phyloP scores from a whole-genome alignment of 2,113 vertebrate genomes.

The Epinephelus cyanopodus region DNA sequence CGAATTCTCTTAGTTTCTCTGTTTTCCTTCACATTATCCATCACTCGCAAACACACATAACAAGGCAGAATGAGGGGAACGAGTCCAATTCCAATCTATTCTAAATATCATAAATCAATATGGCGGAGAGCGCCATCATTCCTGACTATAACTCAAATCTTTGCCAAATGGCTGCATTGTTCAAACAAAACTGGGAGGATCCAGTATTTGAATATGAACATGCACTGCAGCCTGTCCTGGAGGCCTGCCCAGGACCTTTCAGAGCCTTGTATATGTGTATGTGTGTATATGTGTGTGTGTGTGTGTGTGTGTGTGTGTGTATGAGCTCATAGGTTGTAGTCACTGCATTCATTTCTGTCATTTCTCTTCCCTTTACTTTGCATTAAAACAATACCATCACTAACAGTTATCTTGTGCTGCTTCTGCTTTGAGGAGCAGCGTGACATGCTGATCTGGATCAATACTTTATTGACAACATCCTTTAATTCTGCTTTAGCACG shows the following conservation, averaged over 20 bases:
- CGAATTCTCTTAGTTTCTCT: constrained; percentile 4
- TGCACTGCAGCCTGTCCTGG: constrained; percentile 23
- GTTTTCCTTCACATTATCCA: constrained; percentile 4
- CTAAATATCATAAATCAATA: constrained; percentile 50
- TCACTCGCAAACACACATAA: constrained; percentile 5
- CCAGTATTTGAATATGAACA: constrained; percentile 54
- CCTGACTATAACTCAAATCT: constrained; percentile 27
- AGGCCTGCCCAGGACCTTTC: constrained; percentile 37
- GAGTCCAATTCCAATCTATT: constrained; percentile 30
- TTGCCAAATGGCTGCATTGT: constrained; percentile 55
- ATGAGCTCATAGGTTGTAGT: constrained; percentile 5
- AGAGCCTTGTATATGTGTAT: constrained; percentile 1
- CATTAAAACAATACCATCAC: constrained; percentile 7
- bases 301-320: constrained; percentile 12
- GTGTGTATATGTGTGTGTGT: constrained; percentile 26
- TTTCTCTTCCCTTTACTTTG: constrained; percentile 33
- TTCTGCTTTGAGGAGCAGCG: constrained; percentile 1
- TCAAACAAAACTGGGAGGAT: constrained; percentile 54
- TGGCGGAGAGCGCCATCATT: constrained; percentile 11
- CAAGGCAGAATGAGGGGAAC: background rate
- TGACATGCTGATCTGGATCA: background rate
- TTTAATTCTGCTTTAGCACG: background rate
- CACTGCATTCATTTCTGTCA: background rate
- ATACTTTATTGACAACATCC: background rate
- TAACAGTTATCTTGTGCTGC: background rate